Evolutionary conservation across 2,888 invertebrate species (phyloP).

Genomic region (Leptinotarsa juncta): DNA sequence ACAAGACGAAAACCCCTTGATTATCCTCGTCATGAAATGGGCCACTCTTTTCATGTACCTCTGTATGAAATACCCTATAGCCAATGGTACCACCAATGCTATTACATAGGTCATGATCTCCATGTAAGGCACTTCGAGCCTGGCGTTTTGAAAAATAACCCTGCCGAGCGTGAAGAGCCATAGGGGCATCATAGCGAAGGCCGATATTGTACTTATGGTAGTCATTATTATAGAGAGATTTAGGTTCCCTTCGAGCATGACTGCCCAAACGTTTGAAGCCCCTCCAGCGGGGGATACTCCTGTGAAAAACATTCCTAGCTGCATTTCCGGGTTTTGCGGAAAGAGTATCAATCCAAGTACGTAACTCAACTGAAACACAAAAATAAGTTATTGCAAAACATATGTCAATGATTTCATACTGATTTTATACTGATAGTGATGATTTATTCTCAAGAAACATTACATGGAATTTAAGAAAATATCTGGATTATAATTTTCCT

Average conservation of each 20-base stretch:
- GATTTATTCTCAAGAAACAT: too few species aligned
- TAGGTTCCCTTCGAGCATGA: conserved; percentile 90
- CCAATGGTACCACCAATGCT: conserved; percentile 82
- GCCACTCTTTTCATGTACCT: conserved; percentile 76
- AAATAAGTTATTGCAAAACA: not conserved
- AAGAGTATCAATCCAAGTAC: conserved; percentile 78
- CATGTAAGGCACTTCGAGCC: conserved; percentile 81
- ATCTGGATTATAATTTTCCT: too few species aligned
- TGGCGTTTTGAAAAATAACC: conserved; percentile 67
- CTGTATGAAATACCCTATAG: conserved; percentile 76
- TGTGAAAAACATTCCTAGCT: conserved; percentile 88
- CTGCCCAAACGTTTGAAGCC: conserved; percentile 96
- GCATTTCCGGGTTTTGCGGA: conserved; percentile 76
- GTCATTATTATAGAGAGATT: conserved; percentile 97
- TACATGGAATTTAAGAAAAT: too few species aligned
- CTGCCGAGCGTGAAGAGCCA: conserved; percentile 91
- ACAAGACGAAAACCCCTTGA: conserved; percentile 86
- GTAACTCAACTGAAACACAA: conserved; percentile 75
- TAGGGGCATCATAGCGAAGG: conserved; percentile 90
- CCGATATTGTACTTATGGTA: conserved; percentile 81
- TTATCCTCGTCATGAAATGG: conserved; percentile 78
- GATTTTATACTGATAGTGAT: too few species aligned
- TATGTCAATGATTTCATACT: not conserved
- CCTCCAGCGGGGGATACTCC: conserved; percentile 95
- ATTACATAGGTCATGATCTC: conserved; percentile 81